Evolutionary conservation across 2,113 vertebrate genomes (phyloP), one percentile per base, ranked within the genome.

Genomic region (Dinomys branickii): DNA sequence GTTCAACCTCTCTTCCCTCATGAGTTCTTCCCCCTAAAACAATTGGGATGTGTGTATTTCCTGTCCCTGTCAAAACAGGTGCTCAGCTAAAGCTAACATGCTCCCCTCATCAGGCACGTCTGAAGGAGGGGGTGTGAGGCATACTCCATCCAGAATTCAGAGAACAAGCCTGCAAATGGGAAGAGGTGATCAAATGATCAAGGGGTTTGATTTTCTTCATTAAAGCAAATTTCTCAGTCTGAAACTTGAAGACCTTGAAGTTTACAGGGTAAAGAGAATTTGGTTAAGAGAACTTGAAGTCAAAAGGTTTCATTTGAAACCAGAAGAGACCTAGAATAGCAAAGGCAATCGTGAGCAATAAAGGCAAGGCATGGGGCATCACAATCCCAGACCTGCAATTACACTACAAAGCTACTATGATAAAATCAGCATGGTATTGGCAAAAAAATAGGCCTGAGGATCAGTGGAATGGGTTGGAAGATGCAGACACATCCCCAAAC

Each of bases 31-130:
- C 24, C 41, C 63, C 52, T 85, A 22, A 63, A 38, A 71, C 22
- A 92, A 2, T 8, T 47, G 78, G 44, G 19, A 38, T 0, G 0
- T 58, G 19, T 81, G 17, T 22, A 44, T 17, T 5, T 47, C 12
- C 41, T 71, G 28, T 85, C 30, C 26, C 28, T 50, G 26, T 78
- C 22, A 22, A 65, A 95, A 63, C 41, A 91, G 22, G 52, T 67
- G 50, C 50, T 59, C 71, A 26, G 3, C 26, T 19, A 30, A 3
- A 93, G 73, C 77, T 50, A 5, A 33, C n/a, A 33, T 59, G 41
- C 30, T 87, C 38, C 61, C 54, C 26, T 0, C 33, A 20, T 33
- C 11, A 59, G 41, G 73, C 8, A 59, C 20, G 28, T 59, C 47
- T 41, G 26, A 75, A 38, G 20, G 50, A 52, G 4, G 35, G 30